Evolutionary conservation across 2,888 invertebrate species (phyloP).

Genomic region (Eupithecia subumbrata): DNA sequence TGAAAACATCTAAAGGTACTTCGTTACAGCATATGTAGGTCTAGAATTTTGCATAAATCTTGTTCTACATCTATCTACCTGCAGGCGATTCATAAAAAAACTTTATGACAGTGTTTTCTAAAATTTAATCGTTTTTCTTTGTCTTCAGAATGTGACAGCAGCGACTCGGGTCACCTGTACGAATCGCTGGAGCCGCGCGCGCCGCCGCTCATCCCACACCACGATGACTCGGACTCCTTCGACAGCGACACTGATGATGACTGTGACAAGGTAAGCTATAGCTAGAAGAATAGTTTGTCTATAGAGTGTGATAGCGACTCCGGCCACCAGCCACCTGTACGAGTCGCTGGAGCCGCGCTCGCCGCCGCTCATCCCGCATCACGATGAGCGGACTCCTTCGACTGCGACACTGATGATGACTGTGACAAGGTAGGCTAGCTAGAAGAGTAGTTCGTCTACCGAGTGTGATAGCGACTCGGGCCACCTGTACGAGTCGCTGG

Average conservation of each 20-base stretch:
- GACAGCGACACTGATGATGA: slow-evolving; percentile 87
- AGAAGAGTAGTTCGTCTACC: too few species aligned
- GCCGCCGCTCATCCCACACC: slow-evolving; percentile 46
- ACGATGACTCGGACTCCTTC: slow-evolving; percentile 89
- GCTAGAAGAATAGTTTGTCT: slow-evolving; percentile 33
- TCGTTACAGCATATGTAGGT: background rate
- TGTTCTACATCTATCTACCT: background rate
- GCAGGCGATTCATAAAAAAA: background rate
- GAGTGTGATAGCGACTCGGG: slow-evolving; percentile 79
- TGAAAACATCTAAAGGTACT: background rate
- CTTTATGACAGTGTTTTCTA: background rate
- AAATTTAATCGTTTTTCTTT: slow-evolving; percentile 27
- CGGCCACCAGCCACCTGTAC: slow-evolving; percentile 89
- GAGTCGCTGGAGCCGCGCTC: slow-evolving; percentile 83
- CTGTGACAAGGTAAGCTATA: slow-evolving; percentile 65
- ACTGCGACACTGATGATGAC: slow-evolving; percentile 86
- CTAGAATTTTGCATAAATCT: background rate
- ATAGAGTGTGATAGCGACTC: slow-evolving; percentile 86
- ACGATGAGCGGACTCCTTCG: slow-evolving; percentile 89
- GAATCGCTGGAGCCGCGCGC: slow-evolving; percentile 83
- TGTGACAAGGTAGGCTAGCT: slow-evolving; percentile 63
- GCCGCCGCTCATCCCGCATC: slow-evolving; percentile 46
- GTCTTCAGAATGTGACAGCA: slow-evolving; percentile 83
- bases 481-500: slow-evolving; percentile 88
- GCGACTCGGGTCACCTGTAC: slow-evolving; percentile 88